Conservation (phyloP, 2,113 vertebrate genomes). For the Brachyistius frenatus region DNA sequence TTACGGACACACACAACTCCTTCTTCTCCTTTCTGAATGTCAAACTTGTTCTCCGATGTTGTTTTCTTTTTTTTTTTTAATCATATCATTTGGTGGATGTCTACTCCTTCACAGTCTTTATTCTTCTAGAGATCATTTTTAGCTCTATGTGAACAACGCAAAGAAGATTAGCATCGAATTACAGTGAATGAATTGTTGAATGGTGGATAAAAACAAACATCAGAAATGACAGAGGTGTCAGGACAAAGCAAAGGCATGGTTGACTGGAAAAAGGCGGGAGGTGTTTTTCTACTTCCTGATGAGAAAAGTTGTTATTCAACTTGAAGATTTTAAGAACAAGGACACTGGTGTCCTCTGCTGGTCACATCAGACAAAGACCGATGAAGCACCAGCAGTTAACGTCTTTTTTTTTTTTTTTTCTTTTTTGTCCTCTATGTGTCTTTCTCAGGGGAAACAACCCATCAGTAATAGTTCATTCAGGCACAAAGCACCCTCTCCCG, state of each 20-base stretch:
- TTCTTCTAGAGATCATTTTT: neutral
- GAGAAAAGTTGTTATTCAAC: slow-evolving; percentile 48
- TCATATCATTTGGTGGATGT: no score
- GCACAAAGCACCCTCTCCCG: slow-evolving; percentile 89
- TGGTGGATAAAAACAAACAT: slow-evolving; percentile 8
- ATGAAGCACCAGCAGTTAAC: neutral
- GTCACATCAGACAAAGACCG: neutral
- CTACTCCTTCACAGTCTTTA: neutral
- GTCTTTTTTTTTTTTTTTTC: neutral
- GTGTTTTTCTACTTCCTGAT: slow-evolving; percentile 56
- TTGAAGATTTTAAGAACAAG: neutral
- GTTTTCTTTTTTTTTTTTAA: neutral
- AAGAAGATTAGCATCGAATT: neutral
- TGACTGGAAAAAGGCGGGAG: slow-evolving; percentile 35
- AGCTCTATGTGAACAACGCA: no score
- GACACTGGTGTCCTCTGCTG: slow-evolving; percentile 42
- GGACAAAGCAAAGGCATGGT: slow-evolving; percentile 43
- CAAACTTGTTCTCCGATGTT: neutral
- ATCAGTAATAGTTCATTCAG: slow-evolving; percentile 93
- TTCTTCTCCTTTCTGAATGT: slow-evolving; percentile 11
- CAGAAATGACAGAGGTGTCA: slow-evolving; percentile 8
- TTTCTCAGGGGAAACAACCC: slow-evolving; percentile 88
- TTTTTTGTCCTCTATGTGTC: neutral
- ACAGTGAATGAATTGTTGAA: neutral
- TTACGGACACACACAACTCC: slow-evolving; percentile 25